Evolutionary conservation across 2,113 vertebrate species (phyloP), one percentile per base, ranked within the genome.

Genomic region (Xyrauchen texanus): DNA sequence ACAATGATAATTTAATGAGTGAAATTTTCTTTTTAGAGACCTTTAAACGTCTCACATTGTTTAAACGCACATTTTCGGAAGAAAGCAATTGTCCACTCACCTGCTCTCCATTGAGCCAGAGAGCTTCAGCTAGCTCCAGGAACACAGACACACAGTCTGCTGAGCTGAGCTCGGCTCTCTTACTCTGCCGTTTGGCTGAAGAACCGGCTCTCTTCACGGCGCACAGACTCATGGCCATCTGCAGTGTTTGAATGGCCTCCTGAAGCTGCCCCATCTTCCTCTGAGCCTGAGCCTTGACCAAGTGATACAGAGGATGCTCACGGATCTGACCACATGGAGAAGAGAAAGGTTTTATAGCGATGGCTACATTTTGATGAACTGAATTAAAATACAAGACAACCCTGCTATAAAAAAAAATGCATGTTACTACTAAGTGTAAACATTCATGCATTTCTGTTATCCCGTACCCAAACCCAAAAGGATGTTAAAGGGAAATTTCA

Each of bases 201-300:
- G 89, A 78, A 79, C 89, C 88, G 3, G 78, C 45, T 89, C 90
- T 94, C 85, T 89, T 94, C 90, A 98, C 93, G 67, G 94, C 95
- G 68, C 96, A 95, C 68, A 99, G 94, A 90, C 89, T 95, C 93
- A 95, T 95, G 86, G 96, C 96, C 91, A 96, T 96, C 83, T 97
- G 95, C 80, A 99, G 89, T 0, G 96, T 98, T 89, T 97, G 96
- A 88, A 98, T 93, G 78, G 98, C 96, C 88, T 98, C 97, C 72
- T 91, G 83, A 80, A 96, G 81, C 79, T 98, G 94, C 44, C 97
- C 97, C 90, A 88, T 90, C 88, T 96, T 95, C 91, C 96, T 97
- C 81, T 96, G 95, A 1, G 93, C 91, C 88, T 96, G 96, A 53
- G 98, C 97, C 89, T 96, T 97, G 82, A 99, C 95, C 88, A 98